Percentiles rank a stretch among this genome's conserved stretches.
These are phyloP conservation scores for Syngnathus rostellatus DNA, from an alignment of 2,797 vertebrate species.

Conservation along the genomic window DNA sequence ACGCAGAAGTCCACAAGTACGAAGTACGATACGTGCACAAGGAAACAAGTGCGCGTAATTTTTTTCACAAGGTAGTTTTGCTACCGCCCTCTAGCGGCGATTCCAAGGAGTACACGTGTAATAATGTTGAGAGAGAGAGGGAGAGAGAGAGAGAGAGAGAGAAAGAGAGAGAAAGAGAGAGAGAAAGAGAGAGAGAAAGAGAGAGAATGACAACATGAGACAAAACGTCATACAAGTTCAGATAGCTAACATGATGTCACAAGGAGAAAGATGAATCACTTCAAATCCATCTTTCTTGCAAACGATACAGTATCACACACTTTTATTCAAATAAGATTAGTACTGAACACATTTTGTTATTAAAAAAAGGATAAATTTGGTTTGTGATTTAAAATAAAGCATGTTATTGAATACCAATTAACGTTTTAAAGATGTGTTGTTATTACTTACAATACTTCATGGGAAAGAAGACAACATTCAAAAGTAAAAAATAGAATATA, in stretches of 20 bases:
- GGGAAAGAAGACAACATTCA: conserved; percentile 11
- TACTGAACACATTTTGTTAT: conserved; percentile 42
- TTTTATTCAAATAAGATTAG: conserved; percentile 65
- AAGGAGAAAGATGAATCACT: not conserved
- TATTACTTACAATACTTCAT: not conserved
- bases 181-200: too few relatives aligned
- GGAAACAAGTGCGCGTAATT: not conserved
- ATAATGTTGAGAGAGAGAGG: too few relatives aligned
- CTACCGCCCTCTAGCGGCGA: not conserved
- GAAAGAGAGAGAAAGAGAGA: too few relatives aligned
- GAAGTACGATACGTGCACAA: not conserved
- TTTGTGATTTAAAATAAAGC: not conserved
- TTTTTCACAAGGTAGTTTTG: not conserved
- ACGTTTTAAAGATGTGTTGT: not conserved
- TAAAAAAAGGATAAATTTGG: conserved; percentile 37
- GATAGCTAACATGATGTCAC: not conserved
- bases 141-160: too few relatives aligned
- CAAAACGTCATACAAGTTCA: not conserved
- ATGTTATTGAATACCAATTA: not conserved
- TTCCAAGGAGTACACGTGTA: not conserved
- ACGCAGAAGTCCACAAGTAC: not conserved
- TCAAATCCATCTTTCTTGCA: conserved; percentile 11
- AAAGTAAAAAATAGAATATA: not conserved
- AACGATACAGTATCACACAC: conserved; percentile 27
- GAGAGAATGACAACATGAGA: not conserved